Base-by-base conservation (phyloP, 2,797 vertebrate species). In the Argentina silus region DNA sequence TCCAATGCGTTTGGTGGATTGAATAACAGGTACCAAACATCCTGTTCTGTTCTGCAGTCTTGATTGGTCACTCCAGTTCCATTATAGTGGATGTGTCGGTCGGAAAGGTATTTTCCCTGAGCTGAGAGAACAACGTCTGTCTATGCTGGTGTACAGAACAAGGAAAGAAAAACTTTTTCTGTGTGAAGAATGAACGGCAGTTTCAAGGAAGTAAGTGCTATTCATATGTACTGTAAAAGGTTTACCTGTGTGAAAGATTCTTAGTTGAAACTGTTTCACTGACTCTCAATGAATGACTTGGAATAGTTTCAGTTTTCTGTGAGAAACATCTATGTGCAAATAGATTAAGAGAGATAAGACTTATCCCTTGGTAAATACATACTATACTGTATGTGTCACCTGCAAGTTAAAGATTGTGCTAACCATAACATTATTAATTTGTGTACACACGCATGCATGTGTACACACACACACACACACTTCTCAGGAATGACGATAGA, bases 191-290 rank as follows among this genome's bases (percentile, higher is more conserved):
- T 89, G 88, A 81, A 44, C 51, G 10, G 62, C 76, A 43, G 67
- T 12, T 64, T 79, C 9, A 72, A 82, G 82, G 86, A 90, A 83
- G 91, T 92, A 88, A 90, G 91, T 91, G 74, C 61, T 82, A 66
- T 68, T 77, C 19, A 63, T 57, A 53, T 42, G 67, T 60, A 14
- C 1, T 21, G 21, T 21, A n/a, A 51, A 71, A 11, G 10, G 0
- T 44, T 59, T 3, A 67, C 17, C 15, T 36, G 66, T 8, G 19
- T 21, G 7, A n/a, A 3, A 44, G 11, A 9, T 15, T 55, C n/a
- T 42, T 44, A 3, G 62, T 42, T 50, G 6, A 15, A 72, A 48
- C 17, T 27, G 23, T 50, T 50, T 8, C 11, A 23, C 45, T 63
- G 60, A 51, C 7, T 50, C 45, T 63, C 12, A 6, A 27, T 60